Conservation (phyloP, 2,113 vertebrate species). For the Reinhardtius hippoglossoides region DNA sequence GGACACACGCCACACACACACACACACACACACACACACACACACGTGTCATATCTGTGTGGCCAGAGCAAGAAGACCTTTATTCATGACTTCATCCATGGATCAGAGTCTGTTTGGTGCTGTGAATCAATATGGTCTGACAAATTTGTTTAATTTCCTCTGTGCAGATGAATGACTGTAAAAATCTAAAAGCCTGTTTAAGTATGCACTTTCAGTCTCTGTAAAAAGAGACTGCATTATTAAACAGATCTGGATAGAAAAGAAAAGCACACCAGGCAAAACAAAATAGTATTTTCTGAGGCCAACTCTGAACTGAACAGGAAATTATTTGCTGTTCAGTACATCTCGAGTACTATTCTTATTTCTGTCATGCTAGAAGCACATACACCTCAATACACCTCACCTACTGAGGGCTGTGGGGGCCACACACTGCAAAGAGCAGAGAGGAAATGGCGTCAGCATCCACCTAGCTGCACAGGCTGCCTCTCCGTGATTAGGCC, state of each 20-base stretch:
- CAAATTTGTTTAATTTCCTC: slow-evolving; percentile 11
- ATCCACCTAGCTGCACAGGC: not conserved
- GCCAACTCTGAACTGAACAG: slow-evolving; percentile 55
- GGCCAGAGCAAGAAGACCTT: not conserved
- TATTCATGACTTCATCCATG: slow-evolving; percentile 12
- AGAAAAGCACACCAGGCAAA: slow-evolving; percentile 56
- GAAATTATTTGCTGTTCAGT: slow-evolving; percentile 55
- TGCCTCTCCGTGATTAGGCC: slow-evolving; percentile 52
- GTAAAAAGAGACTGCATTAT: slow-evolving; percentile 43
- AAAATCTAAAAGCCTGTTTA: slow-evolving; percentile 56
- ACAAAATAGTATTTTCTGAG: slow-evolving; percentile 21
- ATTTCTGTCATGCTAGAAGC: slow-evolving; percentile 44
- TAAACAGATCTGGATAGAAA: slow-evolving; percentile 58
- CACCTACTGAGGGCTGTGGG: slow-evolving; percentile 74
- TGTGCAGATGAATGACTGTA: slow-evolving; percentile 45
- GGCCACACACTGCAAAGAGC: slow-evolving; percentile 70
- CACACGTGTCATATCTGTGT: slow-evolving; percentile 28
- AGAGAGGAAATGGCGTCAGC: slow-evolving; percentile 74
- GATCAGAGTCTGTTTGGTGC: slow-evolving; percentile 27
- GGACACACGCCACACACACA: slow-evolving; percentile 2
- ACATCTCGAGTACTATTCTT: slow-evolving; percentile 20
- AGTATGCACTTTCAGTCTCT: slow-evolving; percentile 45
- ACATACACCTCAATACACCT: slow-evolving; percentile 67
- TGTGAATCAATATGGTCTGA: slow-evolving; percentile 6
- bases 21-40: slow-evolving; percentile 12